phyloP scores from a whole-genome alignment of 30 jellyfish, hydroid and myxozoan species.

The Hydractinia symbiolongicarpus region DNA sequence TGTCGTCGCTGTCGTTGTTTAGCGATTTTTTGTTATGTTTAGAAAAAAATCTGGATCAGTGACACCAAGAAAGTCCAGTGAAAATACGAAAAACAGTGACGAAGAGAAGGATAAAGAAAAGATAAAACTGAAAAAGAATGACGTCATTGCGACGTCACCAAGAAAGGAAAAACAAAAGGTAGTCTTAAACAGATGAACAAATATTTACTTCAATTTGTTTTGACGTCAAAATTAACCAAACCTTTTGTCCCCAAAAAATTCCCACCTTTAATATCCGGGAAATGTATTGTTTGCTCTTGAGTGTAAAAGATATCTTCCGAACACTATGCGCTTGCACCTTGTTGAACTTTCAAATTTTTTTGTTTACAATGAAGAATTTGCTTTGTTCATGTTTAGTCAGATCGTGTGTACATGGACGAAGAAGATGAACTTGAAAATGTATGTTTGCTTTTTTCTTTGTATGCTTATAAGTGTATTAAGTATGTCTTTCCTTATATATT shows the following conservation, averaged over 20 bases:
- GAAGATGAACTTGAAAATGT: conserved; percentile 3
- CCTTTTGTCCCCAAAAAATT: too few species aligned
- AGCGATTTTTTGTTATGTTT: background rate
- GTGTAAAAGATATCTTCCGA: background rate
- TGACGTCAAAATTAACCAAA: too few species aligned
- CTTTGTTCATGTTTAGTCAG: background rate
- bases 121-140: too few species aligned
- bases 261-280: too few species aligned
- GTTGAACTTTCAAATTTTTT: background rate
- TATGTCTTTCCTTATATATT: background rate
- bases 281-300: too few species aligned
- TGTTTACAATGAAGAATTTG: too few species aligned
- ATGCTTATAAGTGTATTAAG: background rate
- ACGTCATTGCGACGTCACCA: too few species aligned
- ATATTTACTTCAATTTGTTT: too few species aligned
- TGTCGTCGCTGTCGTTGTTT: too few species aligned
- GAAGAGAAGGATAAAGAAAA: background rate
- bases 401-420: background rate
- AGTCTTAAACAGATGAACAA: too few species aligned
- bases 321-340: conserved; percentile 24
- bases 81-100: conserved; percentile 31
- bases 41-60: conserved; percentile 4
- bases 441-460: background rate
- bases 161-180: too few species aligned
- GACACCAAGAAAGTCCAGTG: background rate